Percentiles rank a stretch among this genome's conserved stretches.
Evolutionary conservation across 2,888 invertebrate species (phyloP).

Genomic region (Dusona sp.): DNA sequence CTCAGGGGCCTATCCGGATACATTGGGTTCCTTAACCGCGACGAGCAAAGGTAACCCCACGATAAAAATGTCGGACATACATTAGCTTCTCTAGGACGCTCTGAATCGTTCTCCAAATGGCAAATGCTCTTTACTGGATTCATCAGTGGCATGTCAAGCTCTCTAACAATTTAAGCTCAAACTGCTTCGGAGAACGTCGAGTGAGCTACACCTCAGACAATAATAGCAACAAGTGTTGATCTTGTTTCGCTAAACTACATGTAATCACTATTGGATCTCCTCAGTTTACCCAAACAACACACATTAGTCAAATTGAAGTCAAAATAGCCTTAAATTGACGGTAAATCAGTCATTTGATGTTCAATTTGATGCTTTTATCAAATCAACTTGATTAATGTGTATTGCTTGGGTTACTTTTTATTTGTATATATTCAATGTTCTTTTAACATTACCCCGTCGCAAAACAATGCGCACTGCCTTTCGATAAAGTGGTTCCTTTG

Average conservation of each 20-base stretch:
- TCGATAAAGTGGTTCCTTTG: neutral
- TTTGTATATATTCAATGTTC: too few relatives aligned
- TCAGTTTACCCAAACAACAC: neutral
- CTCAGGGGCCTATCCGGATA: neutral
- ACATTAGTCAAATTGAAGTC: too few relatives aligned
- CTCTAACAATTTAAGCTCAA: neutral
- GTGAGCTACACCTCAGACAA: neutral
- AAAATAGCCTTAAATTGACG: too few relatives aligned
- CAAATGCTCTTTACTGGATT: neutral
- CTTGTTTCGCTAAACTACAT: neutral
- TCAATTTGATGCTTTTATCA: too few relatives aligned
- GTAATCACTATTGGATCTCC: neutral
- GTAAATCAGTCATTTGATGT: too few relatives aligned
- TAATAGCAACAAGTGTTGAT: neutral
- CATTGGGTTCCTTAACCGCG: neutral
- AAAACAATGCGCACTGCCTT: too few relatives aligned
- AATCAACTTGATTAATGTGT: too few relatives aligned
- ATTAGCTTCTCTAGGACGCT: neutral
- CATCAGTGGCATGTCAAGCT: neutral
- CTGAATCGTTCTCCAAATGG: neutral
- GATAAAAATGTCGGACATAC: neutral
- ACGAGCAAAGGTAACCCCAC: neutral
- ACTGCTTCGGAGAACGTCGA: neutral
- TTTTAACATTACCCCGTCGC: neutral
- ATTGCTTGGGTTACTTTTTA: neutral